Percentiles rank a stretch among this genome's conserved stretches.
phyloP scores from a whole-genome alignment of 2,888 invertebrate species.

The Heliconius sara region DNA sequence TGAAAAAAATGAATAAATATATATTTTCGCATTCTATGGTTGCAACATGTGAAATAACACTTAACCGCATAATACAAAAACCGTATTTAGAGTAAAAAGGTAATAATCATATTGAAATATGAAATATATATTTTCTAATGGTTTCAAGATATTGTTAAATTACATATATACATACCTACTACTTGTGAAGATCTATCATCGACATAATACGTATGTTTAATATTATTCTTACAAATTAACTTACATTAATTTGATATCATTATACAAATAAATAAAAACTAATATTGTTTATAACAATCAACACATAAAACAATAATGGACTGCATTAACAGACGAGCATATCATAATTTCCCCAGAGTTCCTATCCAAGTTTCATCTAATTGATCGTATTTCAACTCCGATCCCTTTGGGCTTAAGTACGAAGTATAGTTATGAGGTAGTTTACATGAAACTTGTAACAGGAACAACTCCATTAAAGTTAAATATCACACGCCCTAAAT shows the following conservation, averaged over 20 bases:
- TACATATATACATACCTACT: no score
- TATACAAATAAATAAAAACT: neutral
- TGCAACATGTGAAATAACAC: no score
- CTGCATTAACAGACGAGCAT: conserved; percentile 36
- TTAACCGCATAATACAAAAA: no score
- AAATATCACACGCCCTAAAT: conserved; percentile 49
- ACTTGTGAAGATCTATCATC: no score
- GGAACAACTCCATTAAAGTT: conserved; percentile 57
- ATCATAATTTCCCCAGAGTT: conserved; percentile 53
- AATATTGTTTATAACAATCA: conserved; percentile 24
- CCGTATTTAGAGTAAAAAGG: no score
- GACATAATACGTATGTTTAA: no score
- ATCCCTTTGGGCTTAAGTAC: conserved; percentile 55
- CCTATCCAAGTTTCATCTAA: conserved; percentile 57
- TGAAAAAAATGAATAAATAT: no score
- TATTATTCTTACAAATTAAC: no score
- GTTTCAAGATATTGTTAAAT: no score
- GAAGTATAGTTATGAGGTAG: conserved; percentile 53
- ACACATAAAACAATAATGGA: conserved; percentile 36
- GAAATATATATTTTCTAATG: no score
- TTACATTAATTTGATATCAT: neutral
- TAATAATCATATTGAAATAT: no score
- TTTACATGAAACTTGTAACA: conserved; percentile 46
- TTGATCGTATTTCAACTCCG: conserved; percentile 62
- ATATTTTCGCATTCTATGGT: no score